phyloP scores from a whole-genome alignment of 2,797 vertebrate species.

The Eutrigla gurnardus region DNA sequence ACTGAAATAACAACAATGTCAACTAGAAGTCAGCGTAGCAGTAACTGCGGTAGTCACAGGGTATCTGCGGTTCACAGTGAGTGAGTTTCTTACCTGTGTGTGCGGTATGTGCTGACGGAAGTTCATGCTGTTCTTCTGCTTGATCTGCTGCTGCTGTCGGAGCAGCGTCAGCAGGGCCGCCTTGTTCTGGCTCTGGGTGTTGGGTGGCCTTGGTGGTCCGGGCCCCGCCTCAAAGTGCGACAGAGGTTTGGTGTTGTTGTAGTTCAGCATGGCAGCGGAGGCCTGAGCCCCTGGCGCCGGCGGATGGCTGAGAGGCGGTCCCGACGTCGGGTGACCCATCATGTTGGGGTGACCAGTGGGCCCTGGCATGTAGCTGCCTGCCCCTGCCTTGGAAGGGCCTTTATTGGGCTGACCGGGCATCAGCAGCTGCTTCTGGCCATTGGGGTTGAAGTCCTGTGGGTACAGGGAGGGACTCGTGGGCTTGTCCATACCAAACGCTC shows the following conservation, averaged over 20 bases:
- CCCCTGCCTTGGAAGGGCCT: constrained; percentile 88
- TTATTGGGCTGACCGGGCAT: constrained; percentile 87
- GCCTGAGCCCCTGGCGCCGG: constrained; percentile 80
- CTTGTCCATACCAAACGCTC: constrained; percentile 90
- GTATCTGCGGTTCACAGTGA: background rate
- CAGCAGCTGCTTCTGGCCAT: constrained; percentile 89
- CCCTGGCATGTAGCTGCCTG: constrained; percentile 84
- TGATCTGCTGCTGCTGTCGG: constrained; percentile 87
- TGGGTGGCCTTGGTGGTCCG: constrained; percentile 79
- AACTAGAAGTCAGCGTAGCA: background rate
- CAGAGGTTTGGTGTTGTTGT: constrained; percentile 95
- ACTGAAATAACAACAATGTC: no score
- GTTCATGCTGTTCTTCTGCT: constrained; percentile 88
- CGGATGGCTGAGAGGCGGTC: constrained; percentile 81
- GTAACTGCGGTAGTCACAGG: background rate
- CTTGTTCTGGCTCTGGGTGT: constrained; percentile 86
- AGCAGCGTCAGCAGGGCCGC: constrained; percentile 85
- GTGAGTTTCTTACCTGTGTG: constrained; percentile 85
- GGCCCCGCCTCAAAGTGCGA: constrained; percentile 93
- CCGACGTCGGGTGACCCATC: constrained; percentile 84
- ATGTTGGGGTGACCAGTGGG: constrained; percentile 83
- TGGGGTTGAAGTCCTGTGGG: constrained; percentile 90
- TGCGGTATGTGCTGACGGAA: constrained; percentile 89
- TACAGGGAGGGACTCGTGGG: constrained; percentile 91
- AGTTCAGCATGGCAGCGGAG: constrained; percentile 84